Evolutionary conservation across 2,888 invertebrate species (phyloP).

Genomic region (Rutpela maculata): DNA sequence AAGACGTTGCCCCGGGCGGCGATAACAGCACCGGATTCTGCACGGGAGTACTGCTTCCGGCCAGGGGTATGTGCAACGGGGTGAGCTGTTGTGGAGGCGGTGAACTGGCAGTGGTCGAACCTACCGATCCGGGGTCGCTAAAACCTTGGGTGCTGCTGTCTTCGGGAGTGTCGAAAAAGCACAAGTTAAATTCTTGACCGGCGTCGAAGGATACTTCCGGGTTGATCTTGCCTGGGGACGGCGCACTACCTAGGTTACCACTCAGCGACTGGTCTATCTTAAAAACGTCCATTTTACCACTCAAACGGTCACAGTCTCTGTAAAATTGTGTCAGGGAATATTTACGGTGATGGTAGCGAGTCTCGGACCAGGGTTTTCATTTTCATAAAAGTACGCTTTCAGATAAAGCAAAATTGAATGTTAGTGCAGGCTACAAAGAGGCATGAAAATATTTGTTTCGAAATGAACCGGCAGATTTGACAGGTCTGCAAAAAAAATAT

Average conservation of each 20-base stretch:
- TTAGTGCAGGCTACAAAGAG: too few species aligned
- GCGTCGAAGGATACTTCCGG: constrained; percentile 84
- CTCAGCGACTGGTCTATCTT: constrained; percentile 75
- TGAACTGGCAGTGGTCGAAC: constrained; percentile 75
- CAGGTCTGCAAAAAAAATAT: too few species aligned
- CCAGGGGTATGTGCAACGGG: constrained; percentile 64
- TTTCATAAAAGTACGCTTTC: background rate
- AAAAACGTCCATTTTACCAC: constrained; percentile 79
- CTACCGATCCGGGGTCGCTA: constrained; percentile 82
- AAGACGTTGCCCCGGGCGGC: constrained; percentile 66
- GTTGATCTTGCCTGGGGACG: constrained; percentile 77
- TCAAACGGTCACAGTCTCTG: constrained; percentile 41
- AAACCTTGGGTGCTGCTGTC: constrained; percentile 81
- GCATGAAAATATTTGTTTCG: too few species aligned
- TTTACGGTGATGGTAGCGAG: background rate
- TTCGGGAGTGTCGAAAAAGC: constrained; percentile 85
- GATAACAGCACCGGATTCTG: constrained; percentile 64
- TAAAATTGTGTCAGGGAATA: constrained; percentile 17
- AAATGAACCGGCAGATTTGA: too few species aligned
- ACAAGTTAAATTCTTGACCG: constrained; percentile 86
- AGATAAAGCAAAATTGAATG: too few species aligned
- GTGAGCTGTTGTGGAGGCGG: constrained; percentile 71
- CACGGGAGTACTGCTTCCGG: constrained; percentile 65
- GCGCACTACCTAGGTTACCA: constrained; percentile 79
- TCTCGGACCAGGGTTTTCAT: constrained; percentile 19